Base-by-base conservation (phyloP, 2,888 invertebrate genomes). In the Eupithecia tripunctaria region DNA sequence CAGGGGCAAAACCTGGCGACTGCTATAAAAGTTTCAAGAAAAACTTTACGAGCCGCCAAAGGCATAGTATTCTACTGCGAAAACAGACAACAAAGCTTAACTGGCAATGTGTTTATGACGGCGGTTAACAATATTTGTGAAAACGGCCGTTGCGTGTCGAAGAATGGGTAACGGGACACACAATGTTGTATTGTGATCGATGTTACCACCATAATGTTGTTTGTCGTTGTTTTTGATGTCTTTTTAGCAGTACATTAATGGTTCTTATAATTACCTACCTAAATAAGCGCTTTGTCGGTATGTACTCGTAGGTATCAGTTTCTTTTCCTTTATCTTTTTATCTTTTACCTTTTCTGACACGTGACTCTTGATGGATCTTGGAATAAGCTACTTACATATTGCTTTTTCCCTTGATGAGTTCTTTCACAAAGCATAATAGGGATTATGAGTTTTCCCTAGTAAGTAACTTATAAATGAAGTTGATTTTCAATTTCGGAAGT, bases 41-140 rank as follows among this genome's bases (percentile, higher is more conserved):
- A 89, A 86, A 85, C 76, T 88, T 88, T 90, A 89, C 82, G 86
- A 86, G 84, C 90, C 91, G 91, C 89, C 91, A 91, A 91, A 91
- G 89, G 87, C 85, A 82, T 77, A 76, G 82, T 84, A n/a, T 41
- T 64, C 70, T 38, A 70, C 71, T 69, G 74, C 74, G 74, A 84
- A 87, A 85, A 81, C 85, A 85, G 84, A 84, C 84, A 86, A 91
- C 88, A 89, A 89, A 85, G 85, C 82, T 51, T 88, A 86, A 88
- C 86, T 85, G 85, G 85, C 86, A 78, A 85, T 82, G 82, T 86
- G 85, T 92, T 92, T 92, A 91, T 90, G 84, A 84, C 85, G 82
- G 80, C 77, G 81, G 82, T 87, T 84, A 84, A 88, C 84, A 86
- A 86, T 85, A 82, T 85, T 85, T 83, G 82, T 80, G 80, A 83